These are phyloP conservation scores for Oryzaephilus surinamensis DNA, from an alignment of 1,140 invertebrate genomes.

Conservation along the genomic window DNA sequence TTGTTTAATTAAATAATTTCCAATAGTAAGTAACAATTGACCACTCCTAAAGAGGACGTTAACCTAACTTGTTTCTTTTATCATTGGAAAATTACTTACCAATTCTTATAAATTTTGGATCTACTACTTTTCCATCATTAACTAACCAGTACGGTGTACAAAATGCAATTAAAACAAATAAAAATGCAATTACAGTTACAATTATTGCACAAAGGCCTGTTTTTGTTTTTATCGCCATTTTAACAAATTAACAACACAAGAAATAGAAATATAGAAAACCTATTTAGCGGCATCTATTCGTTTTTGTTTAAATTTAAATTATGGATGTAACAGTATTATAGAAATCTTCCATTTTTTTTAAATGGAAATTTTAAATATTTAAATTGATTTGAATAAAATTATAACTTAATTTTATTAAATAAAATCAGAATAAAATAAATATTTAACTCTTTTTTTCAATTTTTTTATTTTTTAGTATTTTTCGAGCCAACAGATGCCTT, in stretches of 20 bases:
- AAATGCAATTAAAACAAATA: slow-evolving; percentile 78
- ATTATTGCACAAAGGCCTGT: slow-evolving; percentile 58
- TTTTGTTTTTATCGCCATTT: slow-evolving; percentile 43
- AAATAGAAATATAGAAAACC: not conserved
- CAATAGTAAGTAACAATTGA: slow-evolving; percentile 4
- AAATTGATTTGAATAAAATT: slow-evolving; percentile 1
- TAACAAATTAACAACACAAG: not conserved
- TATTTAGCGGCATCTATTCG: not conserved
- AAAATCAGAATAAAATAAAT: no score
- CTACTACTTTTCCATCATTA: slow-evolving; percentile 66
- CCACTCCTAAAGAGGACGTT: slow-evolving; percentile 21
- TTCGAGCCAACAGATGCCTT: slow-evolving; percentile 58
- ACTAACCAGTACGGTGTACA: slow-evolving; percentile 88
- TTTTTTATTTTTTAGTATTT: slow-evolving; percentile 44
- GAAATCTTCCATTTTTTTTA: not conserved
- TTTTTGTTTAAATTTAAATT: no score
- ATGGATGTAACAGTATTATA: slow-evolving; percentile 1
- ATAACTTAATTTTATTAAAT: no score
- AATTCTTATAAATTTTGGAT: slow-evolving; percentile 71
- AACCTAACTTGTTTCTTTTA: not conserved
- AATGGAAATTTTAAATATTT: not conserved
- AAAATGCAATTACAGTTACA: slow-evolving; percentile 53
- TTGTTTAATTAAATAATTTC: slow-evolving; percentile 5
- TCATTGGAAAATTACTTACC: slow-evolving; percentile 44
- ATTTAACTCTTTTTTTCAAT: no score